A percentile compares a stretch with the other conserved stretches of the same genome.
These are phyloP conservation scores for Bradysia coprophila DNA, from an alignment of 1,140 invertebrate genomes.

Conservation along the genomic window DNA sequence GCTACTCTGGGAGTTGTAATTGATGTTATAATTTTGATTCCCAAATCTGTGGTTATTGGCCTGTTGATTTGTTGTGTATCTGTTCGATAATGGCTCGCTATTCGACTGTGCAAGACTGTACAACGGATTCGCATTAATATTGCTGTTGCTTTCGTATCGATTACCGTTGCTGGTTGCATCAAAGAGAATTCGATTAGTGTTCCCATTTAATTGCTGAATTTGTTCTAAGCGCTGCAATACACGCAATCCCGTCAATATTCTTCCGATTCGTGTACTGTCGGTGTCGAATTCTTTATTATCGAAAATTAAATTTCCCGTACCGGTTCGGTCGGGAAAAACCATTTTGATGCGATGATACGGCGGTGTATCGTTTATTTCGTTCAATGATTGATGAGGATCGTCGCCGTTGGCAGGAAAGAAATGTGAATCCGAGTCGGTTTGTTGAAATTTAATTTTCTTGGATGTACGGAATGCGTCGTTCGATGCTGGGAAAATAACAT, in stretches of 20 bases:
- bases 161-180: slow-evolving; percentile 1
- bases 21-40: slow-evolving; percentile 1
- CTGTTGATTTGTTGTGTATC: neutral
- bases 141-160: neutral
- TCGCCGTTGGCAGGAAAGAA: neutral
- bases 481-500: too few relatives aligned
- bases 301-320: slow-evolving; percentile 23
- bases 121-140: slow-evolving; percentile 2
- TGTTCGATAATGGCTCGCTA: too few relatives aligned
- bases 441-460: slow-evolving; percentile 1
- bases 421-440: too few relatives aligned
- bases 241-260: neutral
- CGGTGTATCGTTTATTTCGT: neutral
- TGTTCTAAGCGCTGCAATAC: too few relatives aligned
- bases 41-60: slow-evolving; percentile 2
- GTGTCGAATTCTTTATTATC: slow-evolving; percentile 9
- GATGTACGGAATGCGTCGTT: neutral
- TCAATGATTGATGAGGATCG: slow-evolving; percentile 4
- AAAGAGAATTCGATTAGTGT: too few relatives aligned
- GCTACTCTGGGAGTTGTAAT: slow-evolving; percentile 8
- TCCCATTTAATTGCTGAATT: too few relatives aligned
- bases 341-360: slow-evolving; percentile 8
- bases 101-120: too few relatives aligned
- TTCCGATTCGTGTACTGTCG: neutral
- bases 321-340: slow-evolving; percentile 24